A percentile compares a stretch with the other conserved stretches of the same genome.
Evolutionary conservation across 2,888 invertebrate species (phyloP).

Genomic region (Apodemia mormo): DNA sequence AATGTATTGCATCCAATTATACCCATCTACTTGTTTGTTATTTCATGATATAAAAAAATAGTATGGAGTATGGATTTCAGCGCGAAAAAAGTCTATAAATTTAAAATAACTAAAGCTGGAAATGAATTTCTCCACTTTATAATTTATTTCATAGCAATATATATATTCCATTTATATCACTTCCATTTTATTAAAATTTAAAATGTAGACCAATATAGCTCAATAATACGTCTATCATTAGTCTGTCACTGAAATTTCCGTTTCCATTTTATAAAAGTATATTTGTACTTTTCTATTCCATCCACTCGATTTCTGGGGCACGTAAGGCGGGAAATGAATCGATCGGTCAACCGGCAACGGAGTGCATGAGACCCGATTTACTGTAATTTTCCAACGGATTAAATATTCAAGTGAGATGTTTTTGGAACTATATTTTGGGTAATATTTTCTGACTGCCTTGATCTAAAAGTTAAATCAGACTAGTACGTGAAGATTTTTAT

Average conservation of each 20-base stretch:
- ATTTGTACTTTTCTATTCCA: constrained; percentile 24
- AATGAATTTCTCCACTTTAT: too few species aligned
- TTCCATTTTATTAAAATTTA: background rate
- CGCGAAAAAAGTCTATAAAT: too few species aligned
- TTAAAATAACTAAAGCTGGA: too few species aligned
- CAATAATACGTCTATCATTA: background rate
- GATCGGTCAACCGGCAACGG: constrained; percentile 37
- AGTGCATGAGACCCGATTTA: constrained; percentile 18
- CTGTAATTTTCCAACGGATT: constrained; percentile 6
- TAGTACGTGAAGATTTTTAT: background rate
- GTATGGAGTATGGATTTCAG: too few species aligned
- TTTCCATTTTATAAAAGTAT: constrained; percentile 9
- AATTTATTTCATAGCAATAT: too few species aligned
- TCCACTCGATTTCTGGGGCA: constrained; percentile 42
- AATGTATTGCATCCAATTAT: too few species aligned
- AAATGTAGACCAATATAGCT: background rate
- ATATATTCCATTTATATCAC: background rate
- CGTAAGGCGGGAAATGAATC: constrained; percentile 43
- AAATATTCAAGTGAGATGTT: constrained; percentile 21
- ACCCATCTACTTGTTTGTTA: too few species aligned
- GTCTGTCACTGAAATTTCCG: constrained; percentile 12
- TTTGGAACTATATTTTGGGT: background rate
- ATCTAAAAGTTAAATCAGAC: background rate
- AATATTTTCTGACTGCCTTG: background rate
- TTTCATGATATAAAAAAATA: too few species aligned